Evolutionary conservation across 2,888 invertebrate genomes (phyloP), one percentile per base, ranked within the genome.

Genomic region (Uloborus plumipes): DNA sequence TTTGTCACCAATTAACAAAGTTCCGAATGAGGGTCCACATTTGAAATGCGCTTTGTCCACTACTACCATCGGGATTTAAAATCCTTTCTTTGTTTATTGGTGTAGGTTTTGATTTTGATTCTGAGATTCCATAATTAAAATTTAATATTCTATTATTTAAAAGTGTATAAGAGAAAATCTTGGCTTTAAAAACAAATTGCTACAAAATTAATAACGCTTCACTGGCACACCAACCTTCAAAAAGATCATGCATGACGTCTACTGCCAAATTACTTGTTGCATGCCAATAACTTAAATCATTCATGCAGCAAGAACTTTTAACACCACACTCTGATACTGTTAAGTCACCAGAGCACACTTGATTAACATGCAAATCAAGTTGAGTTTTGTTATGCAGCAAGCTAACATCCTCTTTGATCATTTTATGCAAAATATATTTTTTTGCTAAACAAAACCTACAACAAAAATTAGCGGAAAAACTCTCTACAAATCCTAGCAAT

Each of bases 1-100:
- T 50, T 69, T 69, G 51, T 69, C 69, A 50, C 53, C 69, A 22
- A 69, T 69, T 20, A 69, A 69, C 49, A 69, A 69, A 13, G 50
- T 14, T 69, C 22, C 20, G 49, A 51, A 69, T 50, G 13, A 50
- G 51, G 15, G 51, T 50, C 51, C 51, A 50, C 51, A 50, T 50
- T 50, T 50, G 51, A 50, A 15, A 50, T 13, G 51, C 51, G 15
- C 51, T 50, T 50, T 50, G 13, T 13, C 51, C 51, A 50, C 13
- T 13, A 11, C 13, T 13, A 50, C 13, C 15, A 13, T 50, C 13
- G 11, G 15, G 11, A 15, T 50, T 50, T 50, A 15, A 13, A 13
- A 50, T 50, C 51, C 51, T 50, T 50, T 50, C 51, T 15, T 50
- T 11, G 15, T 50, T n/a, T n/a, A n/a, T n/a, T n/a, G n/a, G n/a